phyloP scores from a whole-genome alignment of 2,113 vertebrate species.

The Talpa occidentalis region DNA sequence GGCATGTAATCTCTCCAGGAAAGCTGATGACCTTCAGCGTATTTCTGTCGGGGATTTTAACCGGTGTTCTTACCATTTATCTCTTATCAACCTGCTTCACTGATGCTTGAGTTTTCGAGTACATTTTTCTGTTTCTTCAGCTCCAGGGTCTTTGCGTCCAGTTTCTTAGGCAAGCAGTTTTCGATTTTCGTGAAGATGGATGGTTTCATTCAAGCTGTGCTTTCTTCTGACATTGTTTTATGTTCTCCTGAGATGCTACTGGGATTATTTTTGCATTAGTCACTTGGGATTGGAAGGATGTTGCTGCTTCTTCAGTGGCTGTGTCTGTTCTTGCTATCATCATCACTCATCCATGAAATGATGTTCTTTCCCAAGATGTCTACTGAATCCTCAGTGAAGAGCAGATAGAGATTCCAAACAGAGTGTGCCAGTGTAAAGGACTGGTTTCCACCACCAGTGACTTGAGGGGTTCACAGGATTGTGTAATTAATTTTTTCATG shows the following conservation, averaged over 20 bases:
- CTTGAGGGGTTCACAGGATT: not conserved
- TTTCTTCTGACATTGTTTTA: not conserved
- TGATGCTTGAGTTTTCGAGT: not conserved
- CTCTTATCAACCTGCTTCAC: not conserved
- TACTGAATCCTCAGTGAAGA: not conserved
- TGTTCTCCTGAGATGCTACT: not conserved
- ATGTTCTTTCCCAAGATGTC: not conserved
- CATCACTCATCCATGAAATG: too few relatives aligned
- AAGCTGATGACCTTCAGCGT: not conserved
- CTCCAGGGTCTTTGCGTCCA: not conserved
- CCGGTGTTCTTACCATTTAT: not conserved
- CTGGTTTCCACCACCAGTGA: rapidly evolving
- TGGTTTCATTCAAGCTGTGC: not conserved
- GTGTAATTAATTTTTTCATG: not conserved
- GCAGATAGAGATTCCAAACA: rapidly evolving
- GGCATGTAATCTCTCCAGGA: not conserved
- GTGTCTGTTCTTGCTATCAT: too few relatives aligned
- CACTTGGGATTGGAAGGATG: not conserved
- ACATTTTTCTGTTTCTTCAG: rapidly evolving
- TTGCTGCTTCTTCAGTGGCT: not conserved
- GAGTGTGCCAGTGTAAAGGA: not conserved
- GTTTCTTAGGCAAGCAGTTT: not conserved
- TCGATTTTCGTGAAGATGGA: not conserved
- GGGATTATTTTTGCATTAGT: not conserved
- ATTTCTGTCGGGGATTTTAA: not conserved